Conservation (phyloP, 2,888 invertebrate genomes). For the Drosophila hamatofila region DNA sequence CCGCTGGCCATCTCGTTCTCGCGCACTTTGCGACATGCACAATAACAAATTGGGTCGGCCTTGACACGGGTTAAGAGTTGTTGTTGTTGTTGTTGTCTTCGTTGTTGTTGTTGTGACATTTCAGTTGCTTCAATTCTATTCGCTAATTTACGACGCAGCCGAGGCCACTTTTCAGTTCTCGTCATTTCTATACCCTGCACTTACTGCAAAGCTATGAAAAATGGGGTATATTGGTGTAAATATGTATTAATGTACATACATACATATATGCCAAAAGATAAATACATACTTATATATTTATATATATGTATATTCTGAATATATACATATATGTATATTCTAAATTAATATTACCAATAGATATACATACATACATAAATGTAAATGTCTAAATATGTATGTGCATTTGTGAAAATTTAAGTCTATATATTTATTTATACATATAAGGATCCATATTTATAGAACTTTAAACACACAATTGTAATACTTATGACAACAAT, state of each 20-base stretch:
- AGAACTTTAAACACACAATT: neutral
- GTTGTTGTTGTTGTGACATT: slow-evolving; percentile 29
- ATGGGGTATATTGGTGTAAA: neutral
- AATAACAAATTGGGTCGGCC: slow-evolving; percentile 61
- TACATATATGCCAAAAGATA: neutral
- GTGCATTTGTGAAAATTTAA: too few species aligned
- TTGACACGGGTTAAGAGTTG: slow-evolving; percentile 63
- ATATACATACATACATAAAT: too few species aligned
- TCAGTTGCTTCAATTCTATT: slow-evolving; percentile 53
- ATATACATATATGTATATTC: too few species aligned
- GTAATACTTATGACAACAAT: neutral
- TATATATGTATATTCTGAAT: neutral
- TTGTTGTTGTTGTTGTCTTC: slow-evolving; percentile 34
- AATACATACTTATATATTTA: neutral
- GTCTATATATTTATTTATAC: neutral
- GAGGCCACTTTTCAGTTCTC: slow-evolving; percentile 23
- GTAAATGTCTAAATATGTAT: too few species aligned
- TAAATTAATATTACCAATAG: too few species aligned
- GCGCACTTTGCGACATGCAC: slow-evolving; percentile 10
- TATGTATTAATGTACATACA: neutral
- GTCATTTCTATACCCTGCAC: slow-evolving; percentile 9
- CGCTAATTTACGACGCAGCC: slow-evolving; percentile 63
- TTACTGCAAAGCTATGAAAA: neutral
- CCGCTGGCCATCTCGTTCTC: neutral
- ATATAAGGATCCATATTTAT: neutral